phyloP scores from a whole-genome alignment of 2,113 vertebrate species.

The Cinclus mexicanus region DNA sequence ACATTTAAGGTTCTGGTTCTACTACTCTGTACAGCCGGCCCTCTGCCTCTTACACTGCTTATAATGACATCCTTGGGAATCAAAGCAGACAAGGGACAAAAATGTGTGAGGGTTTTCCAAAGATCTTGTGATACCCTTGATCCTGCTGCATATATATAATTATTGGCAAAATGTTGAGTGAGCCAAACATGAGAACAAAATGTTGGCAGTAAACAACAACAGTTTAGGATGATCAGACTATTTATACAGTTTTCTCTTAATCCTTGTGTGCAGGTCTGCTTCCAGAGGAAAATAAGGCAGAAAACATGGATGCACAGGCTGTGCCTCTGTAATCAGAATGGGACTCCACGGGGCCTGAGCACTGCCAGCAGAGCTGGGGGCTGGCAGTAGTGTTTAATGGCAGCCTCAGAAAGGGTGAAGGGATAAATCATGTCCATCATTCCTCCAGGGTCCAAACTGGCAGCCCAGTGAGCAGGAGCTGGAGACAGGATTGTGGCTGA shows the following conservation, averaged over 20 bases:
- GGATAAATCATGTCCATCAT: background rate
- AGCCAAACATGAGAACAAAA: background rate
- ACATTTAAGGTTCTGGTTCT: background rate
- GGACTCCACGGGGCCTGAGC: background rate
- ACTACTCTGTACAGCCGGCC: background rate
- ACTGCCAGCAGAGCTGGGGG: background rate
- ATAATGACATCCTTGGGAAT: background rate
- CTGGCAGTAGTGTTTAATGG: background rate
- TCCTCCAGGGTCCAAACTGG: background rate
- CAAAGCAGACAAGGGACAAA: background rate
- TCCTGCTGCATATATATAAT: background rate
- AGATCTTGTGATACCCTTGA: background rate
- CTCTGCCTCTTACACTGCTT: background rate
- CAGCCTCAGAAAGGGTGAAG: background rate
- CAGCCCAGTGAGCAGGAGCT: background rate
- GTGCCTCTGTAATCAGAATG: fast-evolving
- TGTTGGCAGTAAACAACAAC: background rate
- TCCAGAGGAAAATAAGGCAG: background rate
- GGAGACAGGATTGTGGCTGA: background rate
- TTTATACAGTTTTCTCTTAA: background rate
- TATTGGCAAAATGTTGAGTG: fast-evolving
- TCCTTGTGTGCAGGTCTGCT: background rate
- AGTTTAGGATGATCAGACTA: background rate
- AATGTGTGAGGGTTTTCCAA: background rate
- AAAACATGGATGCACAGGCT: background rate